Base-by-base conservation (phyloP, 1,140 invertebrate species). In the Drosophila melanica region DNA sequence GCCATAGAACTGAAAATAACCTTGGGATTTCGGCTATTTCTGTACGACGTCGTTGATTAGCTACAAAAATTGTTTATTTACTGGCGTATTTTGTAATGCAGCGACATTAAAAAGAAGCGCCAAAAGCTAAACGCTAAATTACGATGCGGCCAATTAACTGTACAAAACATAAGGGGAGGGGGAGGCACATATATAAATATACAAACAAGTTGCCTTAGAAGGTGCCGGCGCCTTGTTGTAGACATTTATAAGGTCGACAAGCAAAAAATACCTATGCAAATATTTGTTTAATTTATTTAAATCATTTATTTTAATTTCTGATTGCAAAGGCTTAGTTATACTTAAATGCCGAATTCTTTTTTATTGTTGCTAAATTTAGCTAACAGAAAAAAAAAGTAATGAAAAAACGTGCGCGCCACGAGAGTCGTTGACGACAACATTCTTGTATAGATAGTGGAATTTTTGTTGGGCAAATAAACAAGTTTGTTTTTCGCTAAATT, bases 371-470 rank as follows among this genome's bases (percentile, higher is more conserved):
- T 64, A 63, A 59, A 57, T 53, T 75, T 59, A 57, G 51, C 55
- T 9, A 30, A 11, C 10, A 23, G n/a, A n/a, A 45, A 55, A 67
- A 45, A 47, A 47, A 30, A 67, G 3, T 42, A 55, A 23, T 30
- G 81, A 86, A 20, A 35, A 86, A 86, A 86, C 81, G 81, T 86
- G 81, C 75, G 42, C 30, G 51, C 78, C 81, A 86, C 81, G 78
- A 76, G 81, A 85, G 65, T 65, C 62, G 53, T 30, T 47, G 73
- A 69, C 53, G 60, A 75, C 65, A 37, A 30, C 58, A 72, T 58
- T 69, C 60, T 39, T 20, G 0, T 39, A 42, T 70, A 70, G 51
- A 53, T 66, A 68, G 63, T 60, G 74, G 81, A 80, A 85, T 85
- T 79, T 84, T 84, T 63, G 53, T 69, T 51, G 16, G 55, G 44